Evolutionary conservation across 2,888 invertebrate genomes (phyloP).

Genomic region (Drosophila mulleri): DNA sequence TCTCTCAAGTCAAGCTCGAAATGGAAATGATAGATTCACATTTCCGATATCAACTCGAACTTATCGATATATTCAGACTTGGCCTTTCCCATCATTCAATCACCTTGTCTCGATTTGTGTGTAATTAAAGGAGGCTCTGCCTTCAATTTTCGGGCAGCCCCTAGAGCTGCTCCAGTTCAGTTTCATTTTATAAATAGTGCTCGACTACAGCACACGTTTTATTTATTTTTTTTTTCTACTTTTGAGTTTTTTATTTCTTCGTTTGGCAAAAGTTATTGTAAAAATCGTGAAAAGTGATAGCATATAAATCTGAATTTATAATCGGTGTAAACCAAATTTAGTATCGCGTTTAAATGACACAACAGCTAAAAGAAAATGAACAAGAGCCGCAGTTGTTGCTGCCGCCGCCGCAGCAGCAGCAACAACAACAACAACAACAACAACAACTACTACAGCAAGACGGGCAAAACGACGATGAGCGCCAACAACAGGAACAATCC

Average conservation of each 20-base stretch:
- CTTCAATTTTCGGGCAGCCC: background rate
- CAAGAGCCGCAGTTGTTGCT: background rate
- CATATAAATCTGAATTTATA: background rate
- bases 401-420: background rate
- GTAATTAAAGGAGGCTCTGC: background rate
- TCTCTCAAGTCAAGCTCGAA: background rate
- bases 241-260: conserved; percentile 15
- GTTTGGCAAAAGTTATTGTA: conserved; percentile 32
- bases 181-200: conserved; percentile 23
- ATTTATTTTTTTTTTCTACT: conserved; percentile 14
- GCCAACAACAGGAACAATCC: background rate
- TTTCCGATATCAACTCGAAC: background rate
- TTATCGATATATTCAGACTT: background rate
- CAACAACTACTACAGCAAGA: background rate
- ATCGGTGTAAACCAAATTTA: conserved; percentile 4
- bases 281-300: conserved; percentile 35
- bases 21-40: background rate
- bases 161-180: too few species aligned
- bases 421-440: background rate
- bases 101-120: background rate
- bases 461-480: too few species aligned
- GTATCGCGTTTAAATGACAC: background rate
- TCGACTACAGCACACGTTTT: conserved; percentile 22
- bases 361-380: background rate
- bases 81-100: background rate